Percentiles rank a stretch among this genome's conserved stretches.
phyloP scores from a whole-genome alignment of 2,888 invertebrate species.

The Nomada fucata region DNA sequence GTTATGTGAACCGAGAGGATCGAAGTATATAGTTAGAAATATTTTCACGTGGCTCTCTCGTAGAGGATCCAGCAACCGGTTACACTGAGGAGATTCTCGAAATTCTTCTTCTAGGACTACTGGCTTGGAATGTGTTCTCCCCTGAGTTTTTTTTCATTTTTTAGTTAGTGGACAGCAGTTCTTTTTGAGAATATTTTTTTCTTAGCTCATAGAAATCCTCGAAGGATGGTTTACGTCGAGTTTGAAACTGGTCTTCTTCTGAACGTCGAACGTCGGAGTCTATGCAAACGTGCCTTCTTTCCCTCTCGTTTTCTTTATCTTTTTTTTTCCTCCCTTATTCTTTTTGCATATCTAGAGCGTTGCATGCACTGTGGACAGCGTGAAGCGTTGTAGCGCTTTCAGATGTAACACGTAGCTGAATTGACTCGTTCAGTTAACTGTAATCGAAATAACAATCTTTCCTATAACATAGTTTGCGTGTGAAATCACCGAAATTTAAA shows the following conservation, averaged over 20 bases:
- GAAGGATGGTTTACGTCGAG: constrained; percentile 32
- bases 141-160: constrained; percentile 8
- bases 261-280: constrained; percentile 67
- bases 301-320: constrained; percentile 62
- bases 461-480: too few species aligned
- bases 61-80: constrained; percentile 6
- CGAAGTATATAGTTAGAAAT: constrained; percentile 43
- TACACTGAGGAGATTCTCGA: constrained; percentile 24
- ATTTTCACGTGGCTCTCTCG: not conserved
- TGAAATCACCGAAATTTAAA: not conserved
- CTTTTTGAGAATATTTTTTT: constrained; percentile 15
- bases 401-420: constrained; percentile 40
- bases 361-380: constrained; percentile 66
- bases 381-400: constrained; percentile 48
- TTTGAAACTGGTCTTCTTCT: constrained; percentile 2
- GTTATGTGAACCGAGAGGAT: constrained; percentile 58
- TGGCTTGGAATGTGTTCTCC: constrained; percentile 34
- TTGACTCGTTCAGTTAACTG: constrained; percentile 33
- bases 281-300: constrained; percentile 61
- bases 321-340: constrained; percentile 43
- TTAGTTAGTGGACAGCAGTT: not conserved
- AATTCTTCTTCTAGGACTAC: constrained; percentile 33
- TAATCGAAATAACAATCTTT: constrained; percentile 37
- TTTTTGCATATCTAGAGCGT: constrained; percentile 65
- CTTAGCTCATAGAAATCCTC: constrained; percentile 12